Evolutionary conservation across 2,888 invertebrate species (phyloP).

Genomic region (Hyalella azteca): DNA sequence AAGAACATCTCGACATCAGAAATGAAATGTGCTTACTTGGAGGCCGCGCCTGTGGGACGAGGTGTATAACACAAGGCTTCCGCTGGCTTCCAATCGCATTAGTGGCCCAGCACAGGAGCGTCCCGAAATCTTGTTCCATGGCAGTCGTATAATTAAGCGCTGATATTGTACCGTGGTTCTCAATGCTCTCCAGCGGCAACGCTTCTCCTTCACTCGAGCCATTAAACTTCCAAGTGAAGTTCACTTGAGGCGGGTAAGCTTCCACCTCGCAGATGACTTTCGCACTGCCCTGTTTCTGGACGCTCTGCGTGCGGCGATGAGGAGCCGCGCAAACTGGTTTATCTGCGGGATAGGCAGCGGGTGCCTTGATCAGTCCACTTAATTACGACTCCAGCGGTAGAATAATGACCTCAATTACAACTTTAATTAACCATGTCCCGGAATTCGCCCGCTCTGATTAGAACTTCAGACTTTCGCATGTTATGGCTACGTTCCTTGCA

Average conservation of each 20-base stretch:
- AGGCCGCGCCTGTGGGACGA: conserved; percentile 48
- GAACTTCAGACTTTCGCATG: no score
- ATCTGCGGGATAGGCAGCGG: conserved; percentile 37
- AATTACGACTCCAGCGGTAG: background rate
- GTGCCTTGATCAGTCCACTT: background rate
- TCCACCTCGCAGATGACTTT: conserved; percentile 53
- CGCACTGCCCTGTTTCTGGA: conserved; percentile 49
- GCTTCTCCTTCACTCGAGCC: conserved; percentile 53
- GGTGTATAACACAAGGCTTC: conserved; percentile 52
- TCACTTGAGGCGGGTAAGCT: conserved; percentile 51
- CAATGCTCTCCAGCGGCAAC: conserved; percentile 43
- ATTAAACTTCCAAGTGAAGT: conserved; percentile 57
- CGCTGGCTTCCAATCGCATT: conserved; percentile 50
- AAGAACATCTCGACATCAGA: no score
- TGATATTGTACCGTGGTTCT: conserved; percentile 49
- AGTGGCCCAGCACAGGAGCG: conserved; percentile 56
- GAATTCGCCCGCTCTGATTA: no score
- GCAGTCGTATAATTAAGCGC: conserved; percentile 53
- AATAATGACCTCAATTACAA: conserved; percentile 11
- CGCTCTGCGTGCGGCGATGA: conserved; percentile 45
- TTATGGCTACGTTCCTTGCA: no score
- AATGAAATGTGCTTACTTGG: no score
- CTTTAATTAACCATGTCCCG: conserved; percentile 8
- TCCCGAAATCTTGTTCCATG: conserved; percentile 55
- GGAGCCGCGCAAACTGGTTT: conserved; percentile 49